Evolutionary conservation across 2,113 vertebrate species (phyloP), one percentile per base, ranked within the genome.

Genomic region (Microcebus jonahi): DNA sequence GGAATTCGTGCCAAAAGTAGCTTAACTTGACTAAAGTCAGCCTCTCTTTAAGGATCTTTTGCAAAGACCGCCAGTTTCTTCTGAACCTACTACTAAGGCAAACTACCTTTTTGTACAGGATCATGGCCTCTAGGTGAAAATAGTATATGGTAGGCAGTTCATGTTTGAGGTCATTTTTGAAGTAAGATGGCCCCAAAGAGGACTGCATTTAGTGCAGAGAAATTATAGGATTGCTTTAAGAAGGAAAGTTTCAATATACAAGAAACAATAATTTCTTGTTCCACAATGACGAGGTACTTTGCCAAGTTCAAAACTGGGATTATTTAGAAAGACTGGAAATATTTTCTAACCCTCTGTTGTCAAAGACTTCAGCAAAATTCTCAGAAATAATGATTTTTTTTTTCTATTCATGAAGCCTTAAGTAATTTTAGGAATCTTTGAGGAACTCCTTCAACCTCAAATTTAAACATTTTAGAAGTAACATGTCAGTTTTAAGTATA

Each of bases 401-500:
- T 70, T 90, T 53, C 82, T 95, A 80, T 59, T 91, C 45, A 39
- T 71, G n/a, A 90, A 93, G 57, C 2, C 36, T n/a, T 80, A 95
- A 95, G 90, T 95, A 88, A 97, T 90, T 96, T 92, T 79, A 96
- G 57, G 85, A 93, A 90, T 90, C 65, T 92, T 87, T 87, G 68
- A 95, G 39, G 68, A 89, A 89, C 77, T 83, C 57, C 42, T 93
- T 93, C 55, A 84, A 95, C 75, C 42, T 42, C 87, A 95, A 91
- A 96, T 95, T 96, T 95, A 97, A 96, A 98, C 90, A 96, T 91
- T 93, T 90, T 83, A 90, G 57, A 97, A 75, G 71, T 89, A 96
- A 96, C 84, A 86, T 95, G 87, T 95, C 97, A 94, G 39, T 65
- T 96, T 91, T 76, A 95, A 95, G 92, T 76, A 70, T 87, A 92